A percentile compares a stretch with the other conserved stretches of the same genome.
phyloP scores from a whole-genome alignment of 1,140 invertebrate genomes.

The Ladona fulva region DNA sequence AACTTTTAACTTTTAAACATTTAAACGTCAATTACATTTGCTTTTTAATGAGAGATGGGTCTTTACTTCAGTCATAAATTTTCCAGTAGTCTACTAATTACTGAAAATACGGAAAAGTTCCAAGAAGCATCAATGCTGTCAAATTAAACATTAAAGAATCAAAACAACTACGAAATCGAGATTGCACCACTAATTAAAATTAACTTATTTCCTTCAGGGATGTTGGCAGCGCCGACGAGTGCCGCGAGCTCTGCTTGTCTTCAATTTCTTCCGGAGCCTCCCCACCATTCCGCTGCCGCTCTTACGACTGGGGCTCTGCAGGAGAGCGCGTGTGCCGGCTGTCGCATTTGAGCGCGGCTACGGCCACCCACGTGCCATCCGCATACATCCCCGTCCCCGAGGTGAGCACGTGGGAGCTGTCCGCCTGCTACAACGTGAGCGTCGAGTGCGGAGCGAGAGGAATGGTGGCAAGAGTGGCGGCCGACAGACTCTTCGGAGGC shows the following conservation, averaged over 20 bases:
- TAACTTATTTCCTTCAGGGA: slow-evolving; percentile 60
- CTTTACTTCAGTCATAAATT: no score
- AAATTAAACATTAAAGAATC: no score
- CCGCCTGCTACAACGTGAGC: slow-evolving; percentile 89
- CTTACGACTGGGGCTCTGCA: slow-evolving; percentile 87
- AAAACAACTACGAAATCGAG: no score
- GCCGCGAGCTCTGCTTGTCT: slow-evolving; percentile 76
- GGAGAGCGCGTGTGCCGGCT: slow-evolving; percentile 85
- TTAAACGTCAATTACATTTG: no score
- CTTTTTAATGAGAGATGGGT: no score
- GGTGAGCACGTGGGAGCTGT: slow-evolving; percentile 82
- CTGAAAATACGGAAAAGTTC: no score
- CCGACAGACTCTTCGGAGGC: slow-evolving; percentile 84
- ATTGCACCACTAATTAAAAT: no score
- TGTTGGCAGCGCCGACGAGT: slow-evolving; percentile 74
- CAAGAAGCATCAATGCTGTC: no score
- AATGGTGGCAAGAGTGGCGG: slow-evolving; percentile 86
- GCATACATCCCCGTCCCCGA: slow-evolving; percentile 83
- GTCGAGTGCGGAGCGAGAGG: slow-evolving; percentile 85
- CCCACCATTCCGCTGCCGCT: slow-evolving; percentile 77
- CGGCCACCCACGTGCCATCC: slow-evolving; percentile 63
- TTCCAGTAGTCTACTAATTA: no score
- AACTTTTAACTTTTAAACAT: no score
- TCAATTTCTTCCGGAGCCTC: neutral
- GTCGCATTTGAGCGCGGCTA: slow-evolving; percentile 81